These are phyloP conservation scores for Solenopsis invicta DNA, from an alignment of 1,140 invertebrate species.

Conservation along the genomic window DNA sequence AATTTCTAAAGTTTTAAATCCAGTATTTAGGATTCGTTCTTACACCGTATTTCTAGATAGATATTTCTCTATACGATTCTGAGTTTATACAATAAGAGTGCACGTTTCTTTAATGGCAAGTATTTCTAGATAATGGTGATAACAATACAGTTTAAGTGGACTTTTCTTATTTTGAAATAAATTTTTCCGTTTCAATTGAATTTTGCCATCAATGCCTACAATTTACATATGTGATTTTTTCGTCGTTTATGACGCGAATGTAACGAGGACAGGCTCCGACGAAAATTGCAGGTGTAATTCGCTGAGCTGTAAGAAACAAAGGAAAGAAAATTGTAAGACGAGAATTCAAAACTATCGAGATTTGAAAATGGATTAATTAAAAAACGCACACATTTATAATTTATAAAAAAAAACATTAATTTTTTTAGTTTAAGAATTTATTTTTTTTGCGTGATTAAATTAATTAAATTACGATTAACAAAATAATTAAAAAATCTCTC, in stretches of 20 bases:
- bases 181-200: slow-evolving; percentile 52
- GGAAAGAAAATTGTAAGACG: slow-evolving; percentile 57
- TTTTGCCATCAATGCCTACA: slow-evolving; percentile 79
- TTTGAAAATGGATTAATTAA: slow-evolving; percentile 8
- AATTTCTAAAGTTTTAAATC: slow-evolving; percentile 29
- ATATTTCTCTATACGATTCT: slow-evolving; percentile 11
- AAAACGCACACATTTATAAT: not conserved
- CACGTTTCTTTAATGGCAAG: slow-evolving; percentile 32
- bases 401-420: slow-evolving; percentile 9
- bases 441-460: not conserved
- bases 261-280: slow-evolving; percentile 86
- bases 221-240: slow-evolving; percentile 81
- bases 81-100: slow-evolving; percentile 38
- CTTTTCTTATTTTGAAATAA: slow-evolving; percentile 10
- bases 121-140: slow-evolving; percentile 26
- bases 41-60: slow-evolving; percentile 17
- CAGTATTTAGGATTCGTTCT: slow-evolving; percentile 7
- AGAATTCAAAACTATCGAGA: not conserved
- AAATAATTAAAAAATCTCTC: not conserved
- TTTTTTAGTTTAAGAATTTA: not conserved
- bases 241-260: slow-evolving; percentile 84
- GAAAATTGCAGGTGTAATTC: slow-evolving; percentile 84
- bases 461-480: not conserved
- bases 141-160: slow-evolving; percentile 56
- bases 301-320: slow-evolving; percentile 80